A percentile compares a stretch with the other conserved stretches of the same genome.
These are phyloP conservation scores for Cyclura pinguis DNA, from an alignment of 2,797 vertebrate genomes.

Conservation along the genomic window DNA sequence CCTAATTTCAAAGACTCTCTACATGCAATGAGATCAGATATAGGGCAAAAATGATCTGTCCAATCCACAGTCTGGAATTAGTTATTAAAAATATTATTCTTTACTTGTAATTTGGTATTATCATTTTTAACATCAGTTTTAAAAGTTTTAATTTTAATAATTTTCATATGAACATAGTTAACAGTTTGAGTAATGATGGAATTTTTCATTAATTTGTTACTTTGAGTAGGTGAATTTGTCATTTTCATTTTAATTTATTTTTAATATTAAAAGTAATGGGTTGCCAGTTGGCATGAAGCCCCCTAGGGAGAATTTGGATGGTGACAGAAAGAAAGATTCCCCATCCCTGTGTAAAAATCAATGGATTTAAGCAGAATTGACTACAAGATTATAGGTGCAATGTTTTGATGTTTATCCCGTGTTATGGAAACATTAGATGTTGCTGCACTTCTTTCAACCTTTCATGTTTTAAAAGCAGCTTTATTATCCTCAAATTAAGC, in stretches of 20 bases:
- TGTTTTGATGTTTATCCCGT: background rate
- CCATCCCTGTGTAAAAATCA: background rate
- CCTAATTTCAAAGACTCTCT: background rate
- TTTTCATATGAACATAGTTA: background rate
- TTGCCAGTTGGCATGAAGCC: background rate
- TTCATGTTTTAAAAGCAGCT: constrained; percentile 13
- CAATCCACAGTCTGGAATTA: too few relatives aligned
- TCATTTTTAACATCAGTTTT: too few relatives aligned
- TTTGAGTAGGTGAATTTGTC: background rate
- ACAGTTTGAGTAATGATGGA: background rate
- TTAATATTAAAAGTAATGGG: background rate
- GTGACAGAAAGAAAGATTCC: background rate
- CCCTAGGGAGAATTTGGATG: background rate
- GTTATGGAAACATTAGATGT: constrained; percentile 10
- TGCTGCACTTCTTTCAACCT: background rate
- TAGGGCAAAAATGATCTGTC: background rate
- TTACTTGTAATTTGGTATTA: too few relatives aligned
- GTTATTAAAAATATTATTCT: too few relatives aligned
- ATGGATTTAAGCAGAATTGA: background rate
- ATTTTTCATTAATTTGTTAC: background rate
- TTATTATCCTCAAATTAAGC: constrained; percentile 32
- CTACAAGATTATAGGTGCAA: background rate
- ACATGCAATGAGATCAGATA: background rate
- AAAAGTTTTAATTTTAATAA: background rate
- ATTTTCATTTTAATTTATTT: background rate